Percentiles rank a stretch among this genome's conserved stretches.
These are phyloP conservation scores for Saxidomus purpurata DNA, from an alignment of 1,140 invertebrate species.

Conservation along the genomic window DNA sequence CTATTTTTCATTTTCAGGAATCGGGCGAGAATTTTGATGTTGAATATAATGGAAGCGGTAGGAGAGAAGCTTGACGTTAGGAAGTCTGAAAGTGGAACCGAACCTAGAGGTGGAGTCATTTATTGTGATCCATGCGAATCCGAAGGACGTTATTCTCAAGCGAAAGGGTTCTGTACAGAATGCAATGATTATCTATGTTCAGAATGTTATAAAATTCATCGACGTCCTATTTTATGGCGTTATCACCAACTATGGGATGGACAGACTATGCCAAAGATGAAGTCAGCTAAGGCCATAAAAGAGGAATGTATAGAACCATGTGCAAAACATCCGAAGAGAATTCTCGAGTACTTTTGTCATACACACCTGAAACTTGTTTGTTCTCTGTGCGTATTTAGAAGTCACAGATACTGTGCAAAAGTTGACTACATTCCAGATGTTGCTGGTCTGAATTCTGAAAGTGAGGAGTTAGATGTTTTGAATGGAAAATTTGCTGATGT, in stretches of 20 bases:
- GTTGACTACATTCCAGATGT: constrained; percentile 24
- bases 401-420: neutral
- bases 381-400: neutral
- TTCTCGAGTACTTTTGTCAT: constrained; percentile 23
- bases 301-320: constrained; percentile 26
- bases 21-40: no score
- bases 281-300: neutral
- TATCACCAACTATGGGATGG: constrained; percentile 19
- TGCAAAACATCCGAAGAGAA: neutral
- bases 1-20: no score
- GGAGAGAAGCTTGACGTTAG: no score
- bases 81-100: no score
- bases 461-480: neutral
- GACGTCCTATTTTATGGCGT: neutral
- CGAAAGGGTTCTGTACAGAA: constrained; percentile 15
- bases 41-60: no score
- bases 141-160: neutral
- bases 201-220: constrained; percentile 18
- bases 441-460: neutral
- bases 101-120: no score
- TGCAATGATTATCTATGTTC: constrained; percentile 33
- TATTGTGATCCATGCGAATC: constrained; percentile 25
- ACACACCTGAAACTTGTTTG: constrained; percentile 4
- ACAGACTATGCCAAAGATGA: constrained; percentile 5
- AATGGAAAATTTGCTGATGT: neutral